Base-by-base conservation (phyloP, 1,140 invertebrate genomes). In the Propsilocerus akamusi region DNA sequence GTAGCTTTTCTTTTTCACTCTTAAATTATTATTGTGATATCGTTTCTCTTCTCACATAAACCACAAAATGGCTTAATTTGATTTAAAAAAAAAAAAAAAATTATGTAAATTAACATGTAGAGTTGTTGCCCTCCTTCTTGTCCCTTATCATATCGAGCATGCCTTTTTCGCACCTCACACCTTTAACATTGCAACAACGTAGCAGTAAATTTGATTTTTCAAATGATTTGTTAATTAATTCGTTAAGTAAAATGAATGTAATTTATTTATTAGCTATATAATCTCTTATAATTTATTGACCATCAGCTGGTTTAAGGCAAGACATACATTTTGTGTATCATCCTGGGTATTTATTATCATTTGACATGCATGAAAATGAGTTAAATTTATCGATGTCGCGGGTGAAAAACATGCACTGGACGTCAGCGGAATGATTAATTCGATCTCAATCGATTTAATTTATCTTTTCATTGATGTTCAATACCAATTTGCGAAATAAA, bases 151-250 rank as follows among this genome's bases (percentile, higher is more conserved):
- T n/a, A n/a, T n/a, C n/a, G n/a, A n/a, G n/a, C n/a, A n/a, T n/a
- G n/a, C n/a, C n/a, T n/a, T n/a, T n/a, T n/a, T n/a, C n/a, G n/a
- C n/a, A n/a, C n/a, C n/a, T n/a, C n/a, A n/a, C n/a, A n/a, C n/a
- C n/a, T n/a, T n/a, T 3, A 30, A 30, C 17, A 37, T n/a, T 41
- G 34, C 34, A 41, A 41, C 34, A 41, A 41, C 34, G 34, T 41
- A 41, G 34, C 34, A 41, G 34, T 41, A 41, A 41, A 41, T 41
- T 41, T 41, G 34, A 41, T 41, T 41, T 41, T 41, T 41, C 34
- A 41, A 41, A 41, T 41, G 34, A 41, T 41, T 41, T 41, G 34
- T 41, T 41, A 41, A 41, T 41, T 41, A 41, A 41, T 41, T 41
- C 34, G 22, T 41, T 41, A 41, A 20, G 34, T 41, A 41, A 20